A percentile compares a stretch with the other conserved stretches of the same genome.
Evolutionary conservation across 2,113 vertebrate species (phyloP).

Genomic region (Thunnus thynnus): DNA sequence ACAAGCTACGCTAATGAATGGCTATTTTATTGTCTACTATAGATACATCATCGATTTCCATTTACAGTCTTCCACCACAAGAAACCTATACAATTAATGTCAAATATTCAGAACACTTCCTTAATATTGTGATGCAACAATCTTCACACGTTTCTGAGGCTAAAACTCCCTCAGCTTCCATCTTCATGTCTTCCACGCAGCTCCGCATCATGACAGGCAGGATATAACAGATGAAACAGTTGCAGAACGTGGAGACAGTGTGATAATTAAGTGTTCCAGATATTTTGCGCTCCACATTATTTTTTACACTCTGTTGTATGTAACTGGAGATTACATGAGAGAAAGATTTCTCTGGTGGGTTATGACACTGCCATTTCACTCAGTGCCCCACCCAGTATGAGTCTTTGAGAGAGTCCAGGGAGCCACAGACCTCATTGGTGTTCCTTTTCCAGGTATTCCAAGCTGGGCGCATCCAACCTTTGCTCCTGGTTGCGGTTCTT

Average conservation of each 20-base stretch:
- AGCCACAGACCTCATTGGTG: conserved; percentile 52
- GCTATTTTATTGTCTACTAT: neutral
- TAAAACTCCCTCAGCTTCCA: neutral
- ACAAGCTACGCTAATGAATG: conserved; percentile 1
- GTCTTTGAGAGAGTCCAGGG: conserved; percentile 74
- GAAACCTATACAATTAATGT: conserved; percentile 16
- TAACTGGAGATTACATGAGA: neutral
- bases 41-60: conserved; percentile 4
- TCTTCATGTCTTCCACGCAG: too few relatives aligned
- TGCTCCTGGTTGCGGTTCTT: conserved; percentile 91
- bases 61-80: conserved; percentile 33
- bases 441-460: conserved; percentile 85
- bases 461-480: conserved; percentile 81
- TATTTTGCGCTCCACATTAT: conserved; percentile 6
- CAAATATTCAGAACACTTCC: conserved; percentile 18
- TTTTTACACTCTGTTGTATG: conserved; percentile 1
- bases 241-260: neutral
- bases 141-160: neutral
- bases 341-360: neutral
- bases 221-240: too few relatives aligned
- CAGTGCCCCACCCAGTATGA: conserved; percentile 39
- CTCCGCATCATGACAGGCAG: too few relatives aligned
- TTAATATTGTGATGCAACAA: neutral
- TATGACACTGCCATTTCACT: conserved; percentile 11
- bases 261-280: neutral